phyloP scores from a whole-genome alignment of 2,888 invertebrate species.

The Clanis bilineata region DNA sequence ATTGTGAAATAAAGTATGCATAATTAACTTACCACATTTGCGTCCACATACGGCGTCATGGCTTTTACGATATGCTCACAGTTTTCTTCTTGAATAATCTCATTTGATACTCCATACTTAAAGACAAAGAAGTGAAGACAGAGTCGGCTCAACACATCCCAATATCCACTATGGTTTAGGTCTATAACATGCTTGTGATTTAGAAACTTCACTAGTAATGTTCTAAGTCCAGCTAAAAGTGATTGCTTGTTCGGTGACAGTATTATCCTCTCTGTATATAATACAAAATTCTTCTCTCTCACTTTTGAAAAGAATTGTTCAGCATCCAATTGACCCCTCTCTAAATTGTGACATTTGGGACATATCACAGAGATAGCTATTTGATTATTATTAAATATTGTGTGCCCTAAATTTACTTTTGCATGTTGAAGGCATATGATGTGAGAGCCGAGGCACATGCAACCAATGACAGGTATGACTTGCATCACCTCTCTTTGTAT shows the following conservation, averaged over 20 bases:
- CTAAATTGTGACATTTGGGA: constrained; percentile 53
- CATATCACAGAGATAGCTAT: constrained; percentile 53
- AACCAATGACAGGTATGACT: constrained; percentile 54
- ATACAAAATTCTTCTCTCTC: constrained; percentile 36
- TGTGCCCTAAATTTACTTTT: constrained; percentile 43
- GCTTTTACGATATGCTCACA: constrained; percentile 50
- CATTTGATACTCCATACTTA: constrained; percentile 49
- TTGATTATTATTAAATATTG: constrained; percentile 45
- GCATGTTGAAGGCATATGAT: constrained; percentile 37
- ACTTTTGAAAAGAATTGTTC: constrained; percentile 30
- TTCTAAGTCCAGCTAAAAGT: constrained; percentile 47
- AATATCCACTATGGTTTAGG: constrained; percentile 49
- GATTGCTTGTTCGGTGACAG: constrained; percentile 42
- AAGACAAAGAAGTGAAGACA: constrained; percentile 69
- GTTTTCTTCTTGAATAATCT: constrained; percentile 55
- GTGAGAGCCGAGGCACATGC: constrained; percentile 59
- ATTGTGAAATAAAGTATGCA: constrained; percentile 3
- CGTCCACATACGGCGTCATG: constrained; percentile 53
- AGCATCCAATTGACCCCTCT: constrained; percentile 25
- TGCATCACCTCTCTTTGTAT: constrained; percentile 51
- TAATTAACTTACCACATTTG: constrained; percentile 38
- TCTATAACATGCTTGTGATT: constrained; percentile 57
- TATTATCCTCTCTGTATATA: constrained; percentile 43
- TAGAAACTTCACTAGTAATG: constrained; percentile 63
- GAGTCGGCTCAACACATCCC: constrained; percentile 53